Base-by-base conservation (phyloP, 2,797 vertebrate species). In the Anomalospiza imberbis region DNA sequence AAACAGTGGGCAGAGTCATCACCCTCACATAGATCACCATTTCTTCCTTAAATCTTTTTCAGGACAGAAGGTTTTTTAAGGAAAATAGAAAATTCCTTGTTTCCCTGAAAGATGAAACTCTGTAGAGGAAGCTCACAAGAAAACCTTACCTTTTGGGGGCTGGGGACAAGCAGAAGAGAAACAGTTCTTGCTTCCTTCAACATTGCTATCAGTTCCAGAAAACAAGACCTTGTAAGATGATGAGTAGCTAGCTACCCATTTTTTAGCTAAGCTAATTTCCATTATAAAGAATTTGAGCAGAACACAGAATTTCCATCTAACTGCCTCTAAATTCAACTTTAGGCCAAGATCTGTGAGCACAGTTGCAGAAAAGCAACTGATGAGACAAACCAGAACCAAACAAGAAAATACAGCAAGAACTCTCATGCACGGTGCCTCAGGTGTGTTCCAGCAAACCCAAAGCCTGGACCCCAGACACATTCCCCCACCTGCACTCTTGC, bases 1-100 rank as follows among this genome's bases (percentile, higher is more conserved):
- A 55, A 25, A n/a, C 0, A 25, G 13, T 0, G 3, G 12, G 25
- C 9, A 76, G 25, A 17, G 22, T 28, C 4, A 2, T 10, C 31
- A 19, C 3, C 17, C 13, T 71, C 12, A 11, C 0, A 5, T 6
- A 54, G 17, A 12, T 72, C 17, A 42, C 5, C 5, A 2, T 5
- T 34, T 32, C 34, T 9, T 63, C 25, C 13, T 12, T 6, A 25
- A 14, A 20, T 24, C 18, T 32, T 67, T n/a, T 61, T 85, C 15
- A 13, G 67, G 29, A 53, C 22, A 55, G 7, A 28, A 78, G 3
- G 20, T 15, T 32, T 63, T 38, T 28, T 1, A 73, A 40, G 6
- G 22, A 45, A 34, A 57, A 65, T 0, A 57, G 19, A 67, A 70
- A 51, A 57, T 2, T 24, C 32, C 28, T 28, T 34, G 2, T n/a